A percentile compares a stretch with the other conserved stretches of the same genome.
These are phyloP conservation scores for Chrysochloris asiatica DNA, from an alignment of 2,113 vertebrate genomes.

Conservation along the genomic window DNA sequence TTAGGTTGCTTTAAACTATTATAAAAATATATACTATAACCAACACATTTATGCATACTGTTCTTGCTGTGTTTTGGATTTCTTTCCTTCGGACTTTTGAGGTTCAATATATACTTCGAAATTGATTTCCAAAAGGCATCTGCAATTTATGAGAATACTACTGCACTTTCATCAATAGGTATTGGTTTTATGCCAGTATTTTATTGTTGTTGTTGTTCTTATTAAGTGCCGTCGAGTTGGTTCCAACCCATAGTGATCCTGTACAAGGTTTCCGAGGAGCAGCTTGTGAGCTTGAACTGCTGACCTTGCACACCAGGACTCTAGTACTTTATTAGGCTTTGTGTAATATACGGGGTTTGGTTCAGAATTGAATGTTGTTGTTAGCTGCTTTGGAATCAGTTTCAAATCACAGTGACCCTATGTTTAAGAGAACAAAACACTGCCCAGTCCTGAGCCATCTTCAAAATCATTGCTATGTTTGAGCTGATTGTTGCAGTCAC, in stretches of 20 bases:
- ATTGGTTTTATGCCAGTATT: background rate
- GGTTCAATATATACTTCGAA: background rate
- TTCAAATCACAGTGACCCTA: background rate
- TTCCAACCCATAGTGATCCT: too few relatives aligned
- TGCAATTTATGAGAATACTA: background rate
- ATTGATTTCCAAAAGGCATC: background rate
- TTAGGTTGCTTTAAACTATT: too few relatives aligned
- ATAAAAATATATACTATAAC: too few relatives aligned
- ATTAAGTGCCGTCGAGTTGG: too few relatives aligned
- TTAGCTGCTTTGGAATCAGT: background rate
- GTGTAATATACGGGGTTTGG: too few relatives aligned
- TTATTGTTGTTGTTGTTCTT: too few relatives aligned
- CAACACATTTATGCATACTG: too few relatives aligned
- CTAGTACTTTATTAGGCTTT: too few relatives aligned
- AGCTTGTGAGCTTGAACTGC: too few relatives aligned
- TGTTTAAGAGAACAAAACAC: background rate
- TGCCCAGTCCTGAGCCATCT: background rate
- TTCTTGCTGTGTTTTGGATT: too few relatives aligned
- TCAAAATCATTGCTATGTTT: background rate
- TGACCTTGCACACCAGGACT: too few relatives aligned
- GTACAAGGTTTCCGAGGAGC: too few relatives aligned
- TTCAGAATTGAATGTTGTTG: background rate
- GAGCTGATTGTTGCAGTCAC: background rate
- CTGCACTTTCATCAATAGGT: background rate
- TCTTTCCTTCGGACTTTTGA: conserved; percentile 36